phyloP scores from a whole-genome alignment of 2,113 vertebrate genomes.

The Psilopogon haemacephalus region DNA sequence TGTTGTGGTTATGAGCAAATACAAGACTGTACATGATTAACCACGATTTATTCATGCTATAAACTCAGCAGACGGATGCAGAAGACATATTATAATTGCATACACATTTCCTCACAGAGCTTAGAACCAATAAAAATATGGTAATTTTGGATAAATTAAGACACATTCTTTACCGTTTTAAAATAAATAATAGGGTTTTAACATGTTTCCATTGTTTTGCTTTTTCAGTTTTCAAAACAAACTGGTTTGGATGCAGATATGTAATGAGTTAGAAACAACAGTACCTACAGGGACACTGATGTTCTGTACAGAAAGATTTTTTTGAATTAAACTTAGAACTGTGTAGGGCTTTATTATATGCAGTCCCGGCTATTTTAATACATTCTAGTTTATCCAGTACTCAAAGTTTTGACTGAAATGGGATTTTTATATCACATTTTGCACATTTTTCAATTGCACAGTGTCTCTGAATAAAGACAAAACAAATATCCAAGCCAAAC shows the following conservation, averaged over 20 bases:
- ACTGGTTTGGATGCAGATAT: slow-evolving; percentile 35
- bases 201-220: not conserved
- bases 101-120: slow-evolving; percentile 51
- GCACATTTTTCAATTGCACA: not conserved
- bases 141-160: slow-evolving; percentile 56
- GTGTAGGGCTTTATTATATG: not conserved
- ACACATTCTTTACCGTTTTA: slow-evolving; percentile 46
- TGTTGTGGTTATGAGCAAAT: slow-evolving; percentile 65
- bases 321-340: slow-evolving; percentile 52
- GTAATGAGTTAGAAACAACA: slow-evolving; percentile 37
- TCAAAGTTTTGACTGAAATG: not conserved
- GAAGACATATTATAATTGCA: slow-evolving; percentile 46
- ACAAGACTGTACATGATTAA: slow-evolving; percentile 62
- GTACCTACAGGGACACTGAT: slow-evolving; percentile 1
- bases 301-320: not conserved
- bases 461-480: slow-evolving; percentile 31
- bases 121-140: slow-evolving; percentile 36
- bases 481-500: slow-evolving; percentile 25
- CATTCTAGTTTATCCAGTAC: slow-evolving; percentile 28
- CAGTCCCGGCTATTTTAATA: slow-evolving; percentile 37
- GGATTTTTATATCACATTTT: not conserved
- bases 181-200: slow-evolving; percentile 55
- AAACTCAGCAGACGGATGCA: slow-evolving; percentile 55
- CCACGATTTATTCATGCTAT: slow-evolving; percentile 67
- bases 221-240: slow-evolving; percentile 45